These are phyloP conservation scores for Pelagia noctiluca DNA, from an alignment of 30 jellyfish, hydroid and myxozoan genomes.

Conservation along the genomic window DNA sequence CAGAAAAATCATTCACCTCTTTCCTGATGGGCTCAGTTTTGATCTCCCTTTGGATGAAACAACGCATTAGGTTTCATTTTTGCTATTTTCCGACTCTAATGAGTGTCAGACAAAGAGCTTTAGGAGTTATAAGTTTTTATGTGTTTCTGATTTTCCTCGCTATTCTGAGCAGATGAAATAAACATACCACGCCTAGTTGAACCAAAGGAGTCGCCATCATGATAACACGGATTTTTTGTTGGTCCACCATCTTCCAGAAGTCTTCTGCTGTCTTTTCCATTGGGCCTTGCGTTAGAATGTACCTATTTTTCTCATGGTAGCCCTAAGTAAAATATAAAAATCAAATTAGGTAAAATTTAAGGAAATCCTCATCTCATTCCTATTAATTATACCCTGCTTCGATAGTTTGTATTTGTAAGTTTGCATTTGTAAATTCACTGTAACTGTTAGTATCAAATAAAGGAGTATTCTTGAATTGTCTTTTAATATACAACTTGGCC, in stretches of 20 bases:
- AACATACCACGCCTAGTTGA: slow-evolving; percentile 65
- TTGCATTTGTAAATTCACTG: no score
- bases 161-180: neutral
- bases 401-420: neutral
- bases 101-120: neutral
- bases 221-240: slow-evolving; percentile 61
- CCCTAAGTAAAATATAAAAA: slow-evolving; percentile 6
- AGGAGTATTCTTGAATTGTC: neutral
- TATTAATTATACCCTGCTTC: neutral
- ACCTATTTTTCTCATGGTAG: slow-evolving; percentile 1
- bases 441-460: neutral
- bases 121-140: neutral
- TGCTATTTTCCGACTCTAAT: neutral
- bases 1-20: neutral
- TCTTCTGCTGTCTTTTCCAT: slow-evolving; percentile 58
- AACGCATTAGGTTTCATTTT: neutral
- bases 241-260: slow-evolving; percentile 80
- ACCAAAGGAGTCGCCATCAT: slow-evolving; percentile 80
- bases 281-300: slow-evolving; percentile 79
- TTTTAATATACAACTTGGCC: no score
- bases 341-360: neutral
- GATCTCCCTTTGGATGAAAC: neutral
- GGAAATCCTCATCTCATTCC: neutral
- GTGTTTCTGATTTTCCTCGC: neutral
- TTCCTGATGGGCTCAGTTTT: neutral